A percentile compares a stretch with the other conserved stretches of the same genome.
phyloP scores from a whole-genome alignment of 2,888 invertebrate genomes.

The Salpingus planirostris region DNA sequence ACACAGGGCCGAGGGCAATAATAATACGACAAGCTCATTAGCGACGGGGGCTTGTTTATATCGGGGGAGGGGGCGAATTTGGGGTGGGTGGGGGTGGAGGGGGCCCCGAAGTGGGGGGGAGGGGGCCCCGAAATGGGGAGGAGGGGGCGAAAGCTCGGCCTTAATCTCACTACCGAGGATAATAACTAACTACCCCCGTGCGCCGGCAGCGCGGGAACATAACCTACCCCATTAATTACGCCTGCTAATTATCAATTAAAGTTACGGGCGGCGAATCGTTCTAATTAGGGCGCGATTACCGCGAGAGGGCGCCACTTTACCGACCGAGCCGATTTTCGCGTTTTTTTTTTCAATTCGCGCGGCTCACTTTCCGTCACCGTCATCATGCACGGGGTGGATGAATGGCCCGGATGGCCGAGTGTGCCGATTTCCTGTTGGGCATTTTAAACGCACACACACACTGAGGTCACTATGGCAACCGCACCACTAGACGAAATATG shows the following conservation, averaged over 20 bases:
- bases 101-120: neutral
- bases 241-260: conserved; percentile 33
- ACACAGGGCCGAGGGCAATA: no score
- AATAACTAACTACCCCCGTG: conserved; percentile 22
- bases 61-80: neutral
- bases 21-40: conserved; percentile 26
- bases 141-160: conserved; percentile 12
- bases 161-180: conserved; percentile 22
- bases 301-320: neutral
- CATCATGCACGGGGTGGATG: neutral
- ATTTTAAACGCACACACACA: no score
- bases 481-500: conserved; percentile 26
- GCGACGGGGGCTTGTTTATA: conserved; percentile 2
- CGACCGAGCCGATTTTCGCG: neutral
- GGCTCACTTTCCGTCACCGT: neutral
- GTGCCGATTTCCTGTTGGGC: conserved; percentile 2
- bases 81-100: no score
- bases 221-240: conserved; percentile 24
- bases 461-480: conserved; percentile 24
- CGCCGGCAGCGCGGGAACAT: conserved; percentile 12
- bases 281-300: conserved; percentile 20
- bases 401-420: neutral
- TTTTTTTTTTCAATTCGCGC: neutral
- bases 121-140: neutral
- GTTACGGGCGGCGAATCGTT: conserved; percentile 24